Percentiles rank a stretch among this genome's conserved stretches.
phyloP scores from a whole-genome alignment of 2,888 invertebrate species.

The Nemurella pictetii region DNA sequence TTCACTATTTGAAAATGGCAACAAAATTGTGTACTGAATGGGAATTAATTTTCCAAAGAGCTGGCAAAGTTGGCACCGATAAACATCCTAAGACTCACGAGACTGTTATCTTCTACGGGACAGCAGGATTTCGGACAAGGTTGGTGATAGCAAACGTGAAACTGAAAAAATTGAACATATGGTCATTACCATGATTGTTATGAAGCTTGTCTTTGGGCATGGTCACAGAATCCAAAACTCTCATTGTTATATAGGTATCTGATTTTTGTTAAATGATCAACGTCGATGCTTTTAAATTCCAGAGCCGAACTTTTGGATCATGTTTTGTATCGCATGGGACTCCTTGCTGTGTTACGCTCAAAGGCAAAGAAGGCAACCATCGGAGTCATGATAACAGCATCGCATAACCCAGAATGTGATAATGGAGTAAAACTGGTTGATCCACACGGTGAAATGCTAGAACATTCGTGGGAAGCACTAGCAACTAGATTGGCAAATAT shows the following conservation, averaged over 20 bases:
- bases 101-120: conserved; percentile 71
- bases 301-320: conserved; percentile 85
- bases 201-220: not conserved
- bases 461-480: conserved; percentile 85
- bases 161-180: too few species aligned
- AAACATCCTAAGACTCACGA: conserved; percentile 40
- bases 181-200: too few species aligned
- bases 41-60: not conserved
- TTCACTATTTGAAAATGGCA: not conserved
- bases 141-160: conserved; percentile 50
- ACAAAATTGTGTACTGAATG: not conserved
- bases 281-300: conserved; percentile 52
- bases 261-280: too few species aligned
- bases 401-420: conserved; percentile 95
- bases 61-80: conserved; percentile 25
- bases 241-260: not conserved
- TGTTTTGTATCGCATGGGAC: conserved; percentile 93
- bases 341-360: conserved; percentile 87
- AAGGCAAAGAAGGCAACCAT: conserved; percentile 77
- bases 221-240: not conserved
- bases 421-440: conserved; percentile 97
- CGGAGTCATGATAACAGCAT: conserved; percentile 99
- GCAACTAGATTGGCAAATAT: conserved; percentile 86
- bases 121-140: conserved; percentile 84
- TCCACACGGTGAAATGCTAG: conserved; percentile 95